Base-by-base conservation (phyloP, 2,888 invertebrate species). In the Hirtodrosophila duncani region DNA sequence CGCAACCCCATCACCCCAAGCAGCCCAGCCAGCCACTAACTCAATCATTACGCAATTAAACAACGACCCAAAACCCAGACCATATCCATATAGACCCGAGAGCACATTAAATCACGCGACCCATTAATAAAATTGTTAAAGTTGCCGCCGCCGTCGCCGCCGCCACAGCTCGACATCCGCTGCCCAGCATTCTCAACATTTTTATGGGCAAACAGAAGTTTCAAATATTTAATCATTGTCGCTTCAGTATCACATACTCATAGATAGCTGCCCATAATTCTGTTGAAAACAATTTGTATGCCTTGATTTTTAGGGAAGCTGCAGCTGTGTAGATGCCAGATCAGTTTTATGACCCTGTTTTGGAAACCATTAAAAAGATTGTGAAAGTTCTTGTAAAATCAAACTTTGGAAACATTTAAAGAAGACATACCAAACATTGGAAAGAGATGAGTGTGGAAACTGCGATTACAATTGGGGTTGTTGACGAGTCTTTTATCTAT, bases 41-140 rank as follows among this genome's bases (percentile, higher is more conserved):
- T 71, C 75, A 70, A 72, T 79, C 75, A 75, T 72, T 72, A 75
- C 39, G 79, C 75, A 72, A 72, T 72, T 72, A 79, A 43, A 61
- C 46, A 45, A 43, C 33, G 38, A 21, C 29, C 61, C 31, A 44
- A 36, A 20, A 55, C 43, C 42, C 30, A 36, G 39, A 41, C 49
- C 23, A 49, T 37, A 38, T 30, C 36, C 38, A 39, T 26, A 34
- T 45, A 31, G 61, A 39, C 33, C 18, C 45, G 33, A 36, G 60
- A 37, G 52, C 62, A 62, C 69, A 70, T 71, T 69, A 78, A 78
- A 78, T 72, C 71, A 72, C 74, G 74, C 70, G 71, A 72, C 74
- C 70, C 74, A 75, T 74, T 74, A 74, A 74, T 71, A 78, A 74
- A 78, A 72, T 70, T 63, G 57, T 75, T 64, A 36, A 75, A 74